Conservation (phyloP, 2,888 invertebrate genomes). For the Neoascia interrupta region DNA sequence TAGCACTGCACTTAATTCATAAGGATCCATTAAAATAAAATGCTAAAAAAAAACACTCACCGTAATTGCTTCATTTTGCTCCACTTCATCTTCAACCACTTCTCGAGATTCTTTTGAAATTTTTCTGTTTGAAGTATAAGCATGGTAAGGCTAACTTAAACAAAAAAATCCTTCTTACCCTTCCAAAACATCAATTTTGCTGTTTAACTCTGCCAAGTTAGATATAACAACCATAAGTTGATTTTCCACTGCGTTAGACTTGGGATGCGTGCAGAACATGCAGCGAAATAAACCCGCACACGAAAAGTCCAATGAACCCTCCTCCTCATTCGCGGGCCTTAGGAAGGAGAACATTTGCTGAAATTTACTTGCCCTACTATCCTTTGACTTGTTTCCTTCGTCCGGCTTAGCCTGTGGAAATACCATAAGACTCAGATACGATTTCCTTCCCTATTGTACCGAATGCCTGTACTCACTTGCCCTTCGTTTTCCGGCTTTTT, state of each 20-base stretch:
- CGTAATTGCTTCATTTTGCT: background rate
- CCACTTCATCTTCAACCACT: background rate
- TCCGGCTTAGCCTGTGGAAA: conserved; percentile 57
- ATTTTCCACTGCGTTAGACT: conserved; percentile 78
- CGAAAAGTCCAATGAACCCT: conserved; percentile 81
- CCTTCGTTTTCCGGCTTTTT: conserved; percentile 79
- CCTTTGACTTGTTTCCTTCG: conserved; percentile 44
- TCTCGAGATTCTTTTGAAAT: conserved; percentile 26
- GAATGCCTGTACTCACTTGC: conserved; percentile 39
- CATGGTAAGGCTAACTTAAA: too few species aligned
- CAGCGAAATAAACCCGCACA: conserved; percentile 82
- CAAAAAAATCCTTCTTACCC: too few species aligned
- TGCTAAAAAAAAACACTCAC: too few species aligned
- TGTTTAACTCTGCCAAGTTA: conserved; percentile 79
- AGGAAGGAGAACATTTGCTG: conserved; percentile 73
- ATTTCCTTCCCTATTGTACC: background rate
- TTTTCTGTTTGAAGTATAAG: conserved; percentile 8
- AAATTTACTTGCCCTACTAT: conserved; percentile 50
- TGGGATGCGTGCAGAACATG: conserved; percentile 80
- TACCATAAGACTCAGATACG: too few species aligned
- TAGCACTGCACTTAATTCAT: too few species aligned
- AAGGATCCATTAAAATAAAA: too few species aligned
- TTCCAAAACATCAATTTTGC: conserved; percentile 80
- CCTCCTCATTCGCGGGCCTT: conserved; percentile 76
- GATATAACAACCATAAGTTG: conserved; percentile 79